phyloP scores from a whole-genome alignment of 2,797 vertebrate species.

The Adrianichthys oophorus region DNA sequence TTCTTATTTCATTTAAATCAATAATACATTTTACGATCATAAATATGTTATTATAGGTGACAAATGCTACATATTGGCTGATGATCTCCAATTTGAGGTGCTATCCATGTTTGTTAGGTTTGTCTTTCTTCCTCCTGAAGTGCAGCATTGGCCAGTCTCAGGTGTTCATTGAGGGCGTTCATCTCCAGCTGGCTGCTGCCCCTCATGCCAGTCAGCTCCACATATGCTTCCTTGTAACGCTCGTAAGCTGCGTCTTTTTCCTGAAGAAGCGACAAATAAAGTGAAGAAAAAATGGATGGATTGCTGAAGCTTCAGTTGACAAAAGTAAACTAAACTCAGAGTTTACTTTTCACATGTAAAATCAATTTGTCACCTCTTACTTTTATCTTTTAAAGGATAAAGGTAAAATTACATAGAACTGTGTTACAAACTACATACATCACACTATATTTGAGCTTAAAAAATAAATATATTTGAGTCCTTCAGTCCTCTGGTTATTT shows the following conservation, averaged over 20 bases:
- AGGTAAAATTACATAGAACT: no score
- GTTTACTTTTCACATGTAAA: no score
- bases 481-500: no score
- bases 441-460: no score
- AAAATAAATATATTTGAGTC: no score
- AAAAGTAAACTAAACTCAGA: no score
- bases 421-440: no score
- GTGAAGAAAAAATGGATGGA: background rate
- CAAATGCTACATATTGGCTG: background rate
- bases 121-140: constrained; percentile 79
- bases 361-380: no score
- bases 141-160: constrained; percentile 84
- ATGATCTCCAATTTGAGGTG: constrained; percentile 3
- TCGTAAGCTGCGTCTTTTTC: constrained; percentile 87
- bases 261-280: constrained; percentile 61
- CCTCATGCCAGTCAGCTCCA: constrained; percentile 85
- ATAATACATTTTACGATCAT: background rate
- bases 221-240: constrained; percentile 87
- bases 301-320: no score
- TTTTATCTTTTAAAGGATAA: no score
- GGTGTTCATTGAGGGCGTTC: constrained; percentile 85
- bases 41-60: background rate
- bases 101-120: constrained; percentile 57
- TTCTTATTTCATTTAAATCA: constrained; percentile 31
- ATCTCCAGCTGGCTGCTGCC: constrained; percentile 83